Evolutionary conservation across 2,888 invertebrate species (phyloP).

Genomic region (Nymphalis polychloros): DNA sequence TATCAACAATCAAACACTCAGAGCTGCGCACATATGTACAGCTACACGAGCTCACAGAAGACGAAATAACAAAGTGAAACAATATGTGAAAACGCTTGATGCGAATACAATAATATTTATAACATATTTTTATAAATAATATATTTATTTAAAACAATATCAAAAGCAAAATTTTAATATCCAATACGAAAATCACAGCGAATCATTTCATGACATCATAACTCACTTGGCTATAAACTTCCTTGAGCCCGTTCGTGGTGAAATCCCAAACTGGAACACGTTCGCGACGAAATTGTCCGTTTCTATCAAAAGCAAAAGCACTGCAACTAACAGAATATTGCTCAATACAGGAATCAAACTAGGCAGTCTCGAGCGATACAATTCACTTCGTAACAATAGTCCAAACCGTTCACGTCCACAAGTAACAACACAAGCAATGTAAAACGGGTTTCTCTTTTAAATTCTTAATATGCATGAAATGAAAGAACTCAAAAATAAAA

Average conservation of each 20-base stretch:
- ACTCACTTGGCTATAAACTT: constrained; percentile 80
- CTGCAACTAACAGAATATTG: constrained; percentile 78
- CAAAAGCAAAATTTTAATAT: constrained; percentile 22
- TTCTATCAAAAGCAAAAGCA: constrained; percentile 78
- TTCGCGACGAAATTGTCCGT: constrained; percentile 75
- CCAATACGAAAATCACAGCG: constrained; percentile 4
- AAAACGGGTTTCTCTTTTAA: constrained; percentile 66
- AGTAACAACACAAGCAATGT: constrained; percentile 54
- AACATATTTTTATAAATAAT: neutral
- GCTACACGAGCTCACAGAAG: constrained; percentile 4
- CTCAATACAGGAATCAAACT: constrained; percentile 75
- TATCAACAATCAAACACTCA: constrained; percentile 14
- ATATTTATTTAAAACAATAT: neutral
- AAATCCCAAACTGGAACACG: constrained; percentile 79
- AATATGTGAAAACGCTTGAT: neutral
- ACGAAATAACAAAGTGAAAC: neutral
- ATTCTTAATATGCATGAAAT: constrained; percentile 51
- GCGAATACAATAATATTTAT: neutral
- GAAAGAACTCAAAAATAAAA: constrained; percentile 73
- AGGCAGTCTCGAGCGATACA: constrained; percentile 59
- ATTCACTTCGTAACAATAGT: constrained; percentile 53
- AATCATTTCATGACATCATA: constrained; percentile 32
- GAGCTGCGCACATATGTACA: neutral
- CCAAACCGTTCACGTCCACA: constrained; percentile 49
- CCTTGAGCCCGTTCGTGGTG: constrained; percentile 81